phyloP scores from a whole-genome alignment of 1,140 invertebrate genomes.

The Brachionus plicatilis region DNA sequence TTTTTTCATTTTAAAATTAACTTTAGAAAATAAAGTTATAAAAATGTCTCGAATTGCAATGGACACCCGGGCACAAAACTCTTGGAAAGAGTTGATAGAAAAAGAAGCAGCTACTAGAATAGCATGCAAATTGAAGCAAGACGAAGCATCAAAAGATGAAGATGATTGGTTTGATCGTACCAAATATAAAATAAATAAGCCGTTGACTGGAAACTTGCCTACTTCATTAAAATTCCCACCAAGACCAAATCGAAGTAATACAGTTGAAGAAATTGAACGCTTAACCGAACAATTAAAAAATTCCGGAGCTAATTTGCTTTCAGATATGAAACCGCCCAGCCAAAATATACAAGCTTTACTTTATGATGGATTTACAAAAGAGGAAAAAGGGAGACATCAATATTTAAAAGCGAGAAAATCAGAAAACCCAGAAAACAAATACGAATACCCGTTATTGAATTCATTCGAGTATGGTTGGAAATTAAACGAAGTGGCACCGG shows the following conservation, averaged over 20 bases:
- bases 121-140: conserved; percentile 28
- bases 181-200: conserved; percentile 17
- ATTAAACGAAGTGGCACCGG: not conserved
- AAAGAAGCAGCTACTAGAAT: conserved; percentile 37
- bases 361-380: conserved; percentile 42
- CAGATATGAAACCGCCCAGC: conserved; percentile 16
- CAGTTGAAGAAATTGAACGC: not conserved
- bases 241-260: not conserved
- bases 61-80: conserved; percentile 39
- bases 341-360: not conserved
- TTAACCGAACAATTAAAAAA: conserved; percentile 23
- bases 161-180: conserved; percentile 19
- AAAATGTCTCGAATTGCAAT: conserved; percentile 39
- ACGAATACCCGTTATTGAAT: conserved; percentile 6
- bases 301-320: not conserved
- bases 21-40: not conserved
- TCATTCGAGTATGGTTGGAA: conserved; percentile 41
- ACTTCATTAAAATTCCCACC: conserved; percentile 20
- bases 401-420: conserved; percentile 40
- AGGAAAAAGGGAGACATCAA: conserved; percentile 40
- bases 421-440: conserved; percentile 25
- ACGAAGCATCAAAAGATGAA: not conserved
- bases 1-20: not conserved
- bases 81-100: conserved; percentile 41
- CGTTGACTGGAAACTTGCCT: not conserved